Evolutionary conservation across 2,113 vertebrate genomes (phyloP).

Genomic region (Chionomys nivalis): DNA sequence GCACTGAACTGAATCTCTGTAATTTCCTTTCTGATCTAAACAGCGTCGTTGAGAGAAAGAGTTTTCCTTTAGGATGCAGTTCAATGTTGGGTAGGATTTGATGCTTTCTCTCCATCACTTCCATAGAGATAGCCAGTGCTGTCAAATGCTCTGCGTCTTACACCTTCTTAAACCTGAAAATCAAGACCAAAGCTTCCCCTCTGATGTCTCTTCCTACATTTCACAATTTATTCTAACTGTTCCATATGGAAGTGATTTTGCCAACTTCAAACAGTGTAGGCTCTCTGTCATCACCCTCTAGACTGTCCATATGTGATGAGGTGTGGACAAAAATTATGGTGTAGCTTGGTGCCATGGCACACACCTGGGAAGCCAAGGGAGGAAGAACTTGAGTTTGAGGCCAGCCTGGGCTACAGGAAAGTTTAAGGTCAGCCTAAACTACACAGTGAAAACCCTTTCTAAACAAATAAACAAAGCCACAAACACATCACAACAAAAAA

Average conservation of each 20-base stretch:
- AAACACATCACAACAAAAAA: too few relatives aligned
- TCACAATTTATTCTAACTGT: constrained; percentile 43
- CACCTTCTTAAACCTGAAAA: constrained; percentile 36
- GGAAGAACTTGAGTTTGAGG: neutral
- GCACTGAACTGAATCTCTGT: neutral
- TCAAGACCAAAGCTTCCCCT: constrained; percentile 12
- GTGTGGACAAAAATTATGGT: constrained; percentile 8
- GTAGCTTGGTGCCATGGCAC: neutral
- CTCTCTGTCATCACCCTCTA: neutral
- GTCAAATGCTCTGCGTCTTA: neutral
- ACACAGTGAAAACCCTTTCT: neutral
- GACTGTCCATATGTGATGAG: constrained; percentile 50
- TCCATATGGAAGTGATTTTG: constrained; percentile 74
- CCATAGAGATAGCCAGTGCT: neutral
- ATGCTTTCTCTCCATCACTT: neutral
- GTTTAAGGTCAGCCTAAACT: neutral
- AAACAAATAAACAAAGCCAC: neutral
- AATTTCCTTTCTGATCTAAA: constrained; percentile 1
- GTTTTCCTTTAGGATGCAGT: neutral
- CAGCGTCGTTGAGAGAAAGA: too few relatives aligned
- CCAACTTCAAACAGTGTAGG: constrained; percentile 67
- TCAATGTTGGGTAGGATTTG: neutral
- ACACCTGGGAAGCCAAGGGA: neutral
- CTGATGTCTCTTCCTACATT: constrained; percentile 47
- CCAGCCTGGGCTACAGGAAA: neutral